Percentiles rank a stretch among this genome's conserved stretches.
Evolutionary conservation across 2,113 vertebrate species (phyloP).

Genomic region (Trematomus loennbergii): DNA sequence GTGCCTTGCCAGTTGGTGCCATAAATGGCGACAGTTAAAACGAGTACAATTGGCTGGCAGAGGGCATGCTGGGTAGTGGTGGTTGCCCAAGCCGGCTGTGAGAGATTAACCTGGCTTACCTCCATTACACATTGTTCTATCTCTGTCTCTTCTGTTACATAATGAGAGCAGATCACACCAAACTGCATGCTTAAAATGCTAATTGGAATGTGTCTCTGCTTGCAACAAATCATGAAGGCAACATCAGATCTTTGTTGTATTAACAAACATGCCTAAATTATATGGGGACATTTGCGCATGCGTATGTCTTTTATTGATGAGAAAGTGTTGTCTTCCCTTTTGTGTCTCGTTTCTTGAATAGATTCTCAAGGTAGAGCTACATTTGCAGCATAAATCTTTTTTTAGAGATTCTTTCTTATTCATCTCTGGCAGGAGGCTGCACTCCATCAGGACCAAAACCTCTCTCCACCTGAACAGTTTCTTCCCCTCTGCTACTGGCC

Average conservation of each 20-base stretch:
- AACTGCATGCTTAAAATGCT: slow-evolving; percentile 3
- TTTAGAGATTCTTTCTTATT: neutral
- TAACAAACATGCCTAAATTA: too few species aligned
- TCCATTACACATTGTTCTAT: neutral
- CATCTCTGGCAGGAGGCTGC: neutral
- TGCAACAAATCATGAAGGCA: neutral
- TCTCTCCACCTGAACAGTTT: too few species aligned
- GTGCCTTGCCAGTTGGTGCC: slow-evolving; percentile 22
- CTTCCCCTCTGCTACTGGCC: too few species aligned
- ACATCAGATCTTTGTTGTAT: neutral
- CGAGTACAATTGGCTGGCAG: slow-evolving; percentile 40
- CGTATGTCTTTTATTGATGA: neutral
- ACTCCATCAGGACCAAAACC: too few species aligned
- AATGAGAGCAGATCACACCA: slow-evolving; percentile 6
- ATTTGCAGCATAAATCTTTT: neutral
- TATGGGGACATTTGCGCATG: too few species aligned
- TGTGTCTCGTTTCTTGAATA: neutral
- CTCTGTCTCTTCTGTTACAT: neutral
- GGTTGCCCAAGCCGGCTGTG: slow-evolving; percentile 32
- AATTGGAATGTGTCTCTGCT: slow-evolving; percentile 8
- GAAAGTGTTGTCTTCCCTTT: neutral
- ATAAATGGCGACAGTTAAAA: slow-evolving; percentile 40
- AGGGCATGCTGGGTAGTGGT: slow-evolving; percentile 16
- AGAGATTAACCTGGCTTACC: slow-evolving; percentile 31
- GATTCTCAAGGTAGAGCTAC: neutral